Conservation (phyloP, 2,797 vertebrate species). For the Eremophila alpestris region DNA sequence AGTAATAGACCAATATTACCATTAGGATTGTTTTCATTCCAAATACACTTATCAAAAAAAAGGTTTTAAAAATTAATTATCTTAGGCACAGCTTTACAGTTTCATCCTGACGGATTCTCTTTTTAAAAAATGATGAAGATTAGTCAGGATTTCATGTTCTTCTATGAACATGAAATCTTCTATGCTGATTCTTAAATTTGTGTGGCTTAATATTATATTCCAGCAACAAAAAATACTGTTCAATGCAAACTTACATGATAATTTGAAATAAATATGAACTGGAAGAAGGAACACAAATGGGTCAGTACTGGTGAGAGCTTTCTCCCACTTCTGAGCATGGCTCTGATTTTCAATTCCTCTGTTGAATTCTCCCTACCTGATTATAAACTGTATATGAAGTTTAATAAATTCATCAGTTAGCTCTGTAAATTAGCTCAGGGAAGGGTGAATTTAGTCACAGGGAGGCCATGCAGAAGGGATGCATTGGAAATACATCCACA, state of each 20-base stretch:
- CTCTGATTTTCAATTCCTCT: not conserved
- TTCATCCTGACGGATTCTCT: slow-evolving; percentile 30
- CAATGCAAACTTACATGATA: not conserved
- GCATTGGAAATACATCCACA: not conserved
- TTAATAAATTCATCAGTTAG: not conserved
- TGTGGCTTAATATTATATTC: slow-evolving; percentile 7
- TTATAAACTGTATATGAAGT: not conserved
- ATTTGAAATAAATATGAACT: slow-evolving; percentile 5
- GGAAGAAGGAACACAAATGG: not conserved
- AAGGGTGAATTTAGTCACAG: not conserved
- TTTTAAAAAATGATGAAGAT: slow-evolving; percentile 49
- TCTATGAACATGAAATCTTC: not conserved
- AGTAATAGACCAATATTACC: slow-evolving; percentile 51
- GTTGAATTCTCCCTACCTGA: not conserved
- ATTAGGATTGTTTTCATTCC: slow-evolving; percentile 55
- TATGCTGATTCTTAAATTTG: not conserved
- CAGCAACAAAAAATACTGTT: not conserved
- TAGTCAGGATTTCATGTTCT: slow-evolving; percentile 19
- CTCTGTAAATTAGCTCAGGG: not conserved
- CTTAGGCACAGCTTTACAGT: slow-evolving; percentile 29
- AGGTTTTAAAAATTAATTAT: slow-evolving; percentile 55
- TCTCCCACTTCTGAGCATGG: not conserved
- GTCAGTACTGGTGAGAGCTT: not conserved
- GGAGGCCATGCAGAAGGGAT: not conserved
- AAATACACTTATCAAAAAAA: slow-evolving; percentile 54